Percentiles rank a stretch among this genome's conserved stretches.
These are phyloP conservation scores for Actinopyga echinites DNA, from an alignment of 53 echinoderm and acorn worm species.

Conservation along the genomic window DNA sequence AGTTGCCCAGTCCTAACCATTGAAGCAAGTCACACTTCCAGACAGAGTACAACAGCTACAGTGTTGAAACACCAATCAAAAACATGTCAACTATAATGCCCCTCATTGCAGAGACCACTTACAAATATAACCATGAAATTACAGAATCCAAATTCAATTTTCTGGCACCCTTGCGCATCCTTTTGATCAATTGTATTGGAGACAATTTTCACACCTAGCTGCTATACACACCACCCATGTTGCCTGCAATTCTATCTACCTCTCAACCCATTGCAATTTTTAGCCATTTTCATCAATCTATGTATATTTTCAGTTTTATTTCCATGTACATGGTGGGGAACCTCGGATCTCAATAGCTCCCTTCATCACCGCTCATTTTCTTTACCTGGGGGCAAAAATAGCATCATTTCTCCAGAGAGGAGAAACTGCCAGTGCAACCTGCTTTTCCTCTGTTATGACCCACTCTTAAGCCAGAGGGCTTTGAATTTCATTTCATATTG, in stretches of 20 bases:
- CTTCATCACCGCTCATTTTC: background rate
- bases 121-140: background rate
- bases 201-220: background rate
- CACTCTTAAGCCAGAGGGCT: slow-evolving; percentile 13
- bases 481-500: slow-evolving; percentile 31
- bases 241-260: background rate
- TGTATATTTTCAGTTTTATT: background rate
- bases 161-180: background rate
- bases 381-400: slow-evolving; percentile 26
- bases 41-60: no score
- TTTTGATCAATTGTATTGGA: slow-evolving; percentile 23
- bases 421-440: slow-evolving; percentile 5
- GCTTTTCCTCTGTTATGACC: background rate
- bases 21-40: no score
- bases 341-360: background rate
- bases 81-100: slow-evolving; percentile 19
- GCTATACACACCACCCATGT: slow-evolving; percentile 19
- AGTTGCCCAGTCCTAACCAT: no score
- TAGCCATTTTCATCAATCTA: background rate
- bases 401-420: slow-evolving; percentile 36
- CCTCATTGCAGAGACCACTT: slow-evolving; percentile 24
- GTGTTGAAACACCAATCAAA: no score
- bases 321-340: slow-evolving; percentile 8
- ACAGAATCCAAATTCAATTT: slow-evolving; percentile 20
- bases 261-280: background rate